Percentiles rank a stretch among this genome's conserved stretches.
These are phyloP conservation scores for Axinella damicornis DNA, from an alignment of 37 sponge, comb jelly and placozoan genomes.

Conservation along the genomic window DNA sequence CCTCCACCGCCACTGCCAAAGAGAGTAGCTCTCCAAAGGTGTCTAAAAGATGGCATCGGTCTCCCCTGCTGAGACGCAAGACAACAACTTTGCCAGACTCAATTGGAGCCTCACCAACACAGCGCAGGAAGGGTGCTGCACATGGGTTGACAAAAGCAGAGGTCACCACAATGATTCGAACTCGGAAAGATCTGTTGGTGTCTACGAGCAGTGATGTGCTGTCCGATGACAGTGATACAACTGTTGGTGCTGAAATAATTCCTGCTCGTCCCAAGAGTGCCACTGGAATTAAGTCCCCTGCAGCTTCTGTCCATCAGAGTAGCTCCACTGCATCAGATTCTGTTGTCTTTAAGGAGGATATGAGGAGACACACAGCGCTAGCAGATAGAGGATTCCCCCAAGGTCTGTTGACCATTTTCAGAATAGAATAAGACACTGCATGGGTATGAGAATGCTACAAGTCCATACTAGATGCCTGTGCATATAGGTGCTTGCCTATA, in stretches of 20 bases:
- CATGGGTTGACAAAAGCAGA: slow-evolving; percentile 36
- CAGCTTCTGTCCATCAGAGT: background rate
- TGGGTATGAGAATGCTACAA: too few relatives aligned
- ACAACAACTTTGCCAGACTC: background rate
- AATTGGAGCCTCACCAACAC: background rate
- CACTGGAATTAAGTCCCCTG: background rate
- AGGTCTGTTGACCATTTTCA: too few relatives aligned
- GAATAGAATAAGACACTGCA: too few relatives aligned
- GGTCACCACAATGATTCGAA: slow-evolving; percentile 25
- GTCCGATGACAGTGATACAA: slow-evolving; percentile 11
- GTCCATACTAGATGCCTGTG: too few relatives aligned
- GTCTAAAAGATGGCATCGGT: background rate
- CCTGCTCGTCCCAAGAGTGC: background rate
- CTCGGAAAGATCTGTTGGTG: background rate
- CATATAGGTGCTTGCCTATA: too few relatives aligned
- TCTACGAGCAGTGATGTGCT: background rate
- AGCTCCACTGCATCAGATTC: slow-evolving; percentile 20
- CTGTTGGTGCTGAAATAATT: background rate
- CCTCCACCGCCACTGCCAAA: background rate
- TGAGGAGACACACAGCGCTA: background rate
- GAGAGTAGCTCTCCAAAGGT: background rate
- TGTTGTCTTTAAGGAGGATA: background rate
- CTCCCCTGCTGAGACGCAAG: background rate
- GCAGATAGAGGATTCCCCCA: too few relatives aligned
- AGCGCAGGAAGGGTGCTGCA: background rate